Evolutionary conservation across 2,113 vertebrate species (phyloP).

Genomic region (Cyphomyrus discorhynchus): DNA sequence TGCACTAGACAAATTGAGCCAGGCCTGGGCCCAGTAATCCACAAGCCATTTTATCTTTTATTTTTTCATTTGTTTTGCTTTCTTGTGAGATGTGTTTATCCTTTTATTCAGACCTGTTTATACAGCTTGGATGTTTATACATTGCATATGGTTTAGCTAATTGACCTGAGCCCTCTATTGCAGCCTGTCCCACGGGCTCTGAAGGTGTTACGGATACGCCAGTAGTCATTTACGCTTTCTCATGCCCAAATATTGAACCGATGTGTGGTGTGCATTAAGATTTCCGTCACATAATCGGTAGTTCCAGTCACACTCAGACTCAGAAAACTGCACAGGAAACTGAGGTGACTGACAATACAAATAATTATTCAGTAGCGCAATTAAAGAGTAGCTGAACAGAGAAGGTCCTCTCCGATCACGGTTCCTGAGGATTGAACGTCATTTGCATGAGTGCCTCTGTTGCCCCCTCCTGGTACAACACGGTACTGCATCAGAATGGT

Average conservation of each 20-base stretch:
- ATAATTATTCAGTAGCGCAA: not conserved
- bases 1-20: not conserved
- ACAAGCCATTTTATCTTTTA: not conserved
- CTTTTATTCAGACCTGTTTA: not conserved
- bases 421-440: not conserved
- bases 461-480: slow-evolving; percentile 20
- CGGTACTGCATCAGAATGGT: not conserved
- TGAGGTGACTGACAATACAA: slow-evolving; percentile 1
- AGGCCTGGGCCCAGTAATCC: not conserved
- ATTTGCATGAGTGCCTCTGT: slow-evolving; percentile 19
- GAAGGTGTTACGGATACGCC: not conserved
- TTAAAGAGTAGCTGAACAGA: not conserved
- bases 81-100: not conserved
- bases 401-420: not conserved
- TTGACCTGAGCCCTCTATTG: not conserved
- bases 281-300: not conserved
- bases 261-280: not conserved
- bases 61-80: not conserved
- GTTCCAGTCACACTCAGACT: not conserved
- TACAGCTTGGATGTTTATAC: not conserved
- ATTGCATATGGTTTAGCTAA: not conserved
- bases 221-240: not conserved
- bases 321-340: not conserved
- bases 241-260: not conserved
- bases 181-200: not conserved